A percentile compares a stretch with the other conserved stretches of the same genome.
Evolutionary conservation across 2,113 vertebrate genomes (phyloP).

Genomic region (Bostrychus sinensis): DNA sequence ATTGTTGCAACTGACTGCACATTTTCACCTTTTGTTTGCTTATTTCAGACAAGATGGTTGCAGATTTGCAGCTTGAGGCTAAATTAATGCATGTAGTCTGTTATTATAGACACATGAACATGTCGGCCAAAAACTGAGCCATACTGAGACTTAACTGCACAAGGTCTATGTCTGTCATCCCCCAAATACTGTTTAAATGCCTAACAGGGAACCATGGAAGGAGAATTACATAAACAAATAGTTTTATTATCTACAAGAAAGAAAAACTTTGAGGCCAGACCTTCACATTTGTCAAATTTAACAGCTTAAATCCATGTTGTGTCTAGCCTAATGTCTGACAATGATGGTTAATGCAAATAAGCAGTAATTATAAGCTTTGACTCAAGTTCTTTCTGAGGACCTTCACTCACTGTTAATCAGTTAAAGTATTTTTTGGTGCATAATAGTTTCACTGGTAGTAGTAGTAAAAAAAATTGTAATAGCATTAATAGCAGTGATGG

Average conservation of each 20-base stretch:
- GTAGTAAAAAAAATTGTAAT: no score
- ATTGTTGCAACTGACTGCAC: background rate
- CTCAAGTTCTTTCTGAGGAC: background rate
- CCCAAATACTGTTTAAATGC: background rate
- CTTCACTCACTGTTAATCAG: no score
- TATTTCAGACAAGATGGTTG: background rate
- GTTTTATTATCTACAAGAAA: background rate
- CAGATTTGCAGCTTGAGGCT: background rate
- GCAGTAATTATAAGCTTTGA: background rate
- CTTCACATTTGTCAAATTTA: slow-evolving; percentile 5
- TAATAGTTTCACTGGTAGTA: no score
- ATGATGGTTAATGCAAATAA: background rate
- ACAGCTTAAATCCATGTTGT: background rate
- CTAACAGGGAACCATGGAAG: background rate
- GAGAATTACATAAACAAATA: background rate
- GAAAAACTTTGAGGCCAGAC: background rate
- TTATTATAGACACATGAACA: background rate
- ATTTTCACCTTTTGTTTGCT: background rate
- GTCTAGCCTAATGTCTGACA: background rate
- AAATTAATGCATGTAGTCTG: background rate
- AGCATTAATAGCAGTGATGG: no score
- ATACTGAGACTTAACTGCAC: background rate
- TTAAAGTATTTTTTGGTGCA: no score
- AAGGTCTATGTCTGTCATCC: background rate
- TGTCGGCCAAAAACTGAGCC: background rate